phyloP scores from a whole-genome alignment of 1,140 invertebrate species.

The Scaptomyza graminum region DNA sequence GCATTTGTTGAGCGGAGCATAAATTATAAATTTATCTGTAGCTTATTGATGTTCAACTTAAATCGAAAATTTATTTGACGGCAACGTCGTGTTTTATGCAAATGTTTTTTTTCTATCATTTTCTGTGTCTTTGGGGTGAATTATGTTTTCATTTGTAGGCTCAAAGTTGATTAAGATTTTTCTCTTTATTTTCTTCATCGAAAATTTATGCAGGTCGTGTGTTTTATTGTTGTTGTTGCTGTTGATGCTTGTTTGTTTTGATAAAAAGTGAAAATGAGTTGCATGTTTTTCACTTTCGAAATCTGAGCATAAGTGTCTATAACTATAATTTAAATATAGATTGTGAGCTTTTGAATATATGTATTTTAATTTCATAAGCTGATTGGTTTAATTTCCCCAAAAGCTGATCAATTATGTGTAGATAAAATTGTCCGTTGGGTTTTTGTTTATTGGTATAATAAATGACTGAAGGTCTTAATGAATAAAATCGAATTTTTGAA shows the following conservation, averaged over 20 bases:
- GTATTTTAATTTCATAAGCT: not conserved
- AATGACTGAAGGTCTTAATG: not conserved
- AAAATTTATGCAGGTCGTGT: slow-evolving; percentile 66
- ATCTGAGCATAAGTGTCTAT: slow-evolving; percentile 16
- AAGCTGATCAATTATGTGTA: slow-evolving; percentile 5
- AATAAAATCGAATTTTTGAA: not conserved
- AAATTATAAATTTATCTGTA: slow-evolving; percentile 73
- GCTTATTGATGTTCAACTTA: slow-evolving; percentile 35
- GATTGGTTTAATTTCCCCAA: not conserved
- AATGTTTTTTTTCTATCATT: slow-evolving; percentile 56
- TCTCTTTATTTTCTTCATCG: not conserved
- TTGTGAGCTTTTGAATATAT: not conserved
- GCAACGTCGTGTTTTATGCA: slow-evolving; percentile 74
- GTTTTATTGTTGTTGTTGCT: slow-evolving; percentile 32
- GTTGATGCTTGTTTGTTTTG: slow-evolving; percentile 48
- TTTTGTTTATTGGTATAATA: not conserved
- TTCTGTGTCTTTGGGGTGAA: slow-evolving; percentile 47
- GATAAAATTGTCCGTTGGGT: not conserved
- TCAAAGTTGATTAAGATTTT: slow-evolving; percentile 69
- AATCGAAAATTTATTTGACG: slow-evolving; percentile 72
- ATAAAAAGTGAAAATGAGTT: slow-evolving; percentile 66
- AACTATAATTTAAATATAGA: slow-evolving; percentile 24
- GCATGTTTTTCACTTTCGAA: slow-evolving; percentile 70
- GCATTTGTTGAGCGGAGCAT: slow-evolving; percentile 61
- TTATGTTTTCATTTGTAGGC: slow-evolving; percentile 78